Evolutionary conservation across 1,140 invertebrate genomes (phyloP).

Genomic region (Radopholus similis): DNA sequence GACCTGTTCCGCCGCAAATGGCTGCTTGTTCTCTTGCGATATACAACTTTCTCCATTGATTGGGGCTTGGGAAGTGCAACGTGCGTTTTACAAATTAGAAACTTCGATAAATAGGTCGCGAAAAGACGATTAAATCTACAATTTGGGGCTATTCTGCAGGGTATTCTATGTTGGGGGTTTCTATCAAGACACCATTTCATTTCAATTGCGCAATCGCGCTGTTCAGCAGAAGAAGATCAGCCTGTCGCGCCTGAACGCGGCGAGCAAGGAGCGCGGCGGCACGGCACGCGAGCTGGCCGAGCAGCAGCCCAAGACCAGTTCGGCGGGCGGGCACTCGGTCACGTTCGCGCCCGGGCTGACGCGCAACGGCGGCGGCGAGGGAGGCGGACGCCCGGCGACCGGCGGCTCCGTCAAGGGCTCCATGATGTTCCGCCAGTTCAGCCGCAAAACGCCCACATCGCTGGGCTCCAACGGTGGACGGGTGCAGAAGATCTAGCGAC

Average conservation of each 20-base stretch:
- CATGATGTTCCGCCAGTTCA: slow-evolving; percentile 24
- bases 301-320: not conserved
- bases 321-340: not conserved
- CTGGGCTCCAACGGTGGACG: not conserved
- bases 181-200: too few relatives aligned
- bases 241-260: not conserved
- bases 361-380: not conserved
- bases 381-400: not conserved
- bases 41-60: too few relatives aligned
- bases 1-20: too few relatives aligned
- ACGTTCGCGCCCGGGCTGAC: not conserved
- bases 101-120: too few relatives aligned
- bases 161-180: too few relatives aligned
- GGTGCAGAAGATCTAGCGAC: not conserved
- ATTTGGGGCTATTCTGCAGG: too few relatives aligned
- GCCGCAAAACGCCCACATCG: not conserved
- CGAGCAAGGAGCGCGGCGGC: not conserved
- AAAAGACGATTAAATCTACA: too few relatives aligned
- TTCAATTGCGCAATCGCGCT: too few relatives aligned
- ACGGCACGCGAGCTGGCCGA: not conserved
- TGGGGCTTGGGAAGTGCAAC: too few relatives aligned
- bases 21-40: too few relatives aligned
- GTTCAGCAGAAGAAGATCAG: not conserved
- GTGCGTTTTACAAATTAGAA: too few relatives aligned
- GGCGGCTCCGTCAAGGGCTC: not conserved